A percentile compares a stretch with the other conserved stretches of the same genome.
phyloP scores from a whole-genome alignment of 92 coral and sea anemone genomes.

The Desmophyllum pertusum region DNA sequence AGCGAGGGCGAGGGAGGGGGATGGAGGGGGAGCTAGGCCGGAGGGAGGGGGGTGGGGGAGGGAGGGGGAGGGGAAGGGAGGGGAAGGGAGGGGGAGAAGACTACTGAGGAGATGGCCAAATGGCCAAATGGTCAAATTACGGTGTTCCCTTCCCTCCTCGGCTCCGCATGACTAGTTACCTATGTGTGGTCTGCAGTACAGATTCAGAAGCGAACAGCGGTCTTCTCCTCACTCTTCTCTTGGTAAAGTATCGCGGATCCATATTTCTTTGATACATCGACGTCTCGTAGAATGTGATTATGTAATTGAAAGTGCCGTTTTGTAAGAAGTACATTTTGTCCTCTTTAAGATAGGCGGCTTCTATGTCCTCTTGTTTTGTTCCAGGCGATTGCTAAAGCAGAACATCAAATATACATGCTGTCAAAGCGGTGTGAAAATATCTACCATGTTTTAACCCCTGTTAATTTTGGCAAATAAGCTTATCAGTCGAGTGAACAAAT shows the following conservation, averaged over 20 bases:
- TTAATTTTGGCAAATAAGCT: too few species aligned
- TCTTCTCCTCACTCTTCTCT: slow-evolving; percentile 1
- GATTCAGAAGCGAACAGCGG: slow-evolving; percentile 9
- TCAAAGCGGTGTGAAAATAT: too few species aligned
- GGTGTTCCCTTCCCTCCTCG: background rate
- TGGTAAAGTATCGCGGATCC: background rate
- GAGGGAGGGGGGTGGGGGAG: too few species aligned
- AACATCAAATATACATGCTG: background rate
- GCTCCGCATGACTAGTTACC: background rate
- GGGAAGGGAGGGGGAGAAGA: background rate
- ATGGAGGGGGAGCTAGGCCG: too few species aligned
- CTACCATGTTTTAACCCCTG: too few species aligned
- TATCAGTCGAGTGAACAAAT: too few species aligned
- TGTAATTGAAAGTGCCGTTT: background rate
- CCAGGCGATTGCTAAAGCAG: background rate
- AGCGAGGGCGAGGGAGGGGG: too few species aligned
- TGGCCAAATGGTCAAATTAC: background rate
- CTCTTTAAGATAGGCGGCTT: slow-evolving; percentile 1
- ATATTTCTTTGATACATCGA: slow-evolving; percentile 18
- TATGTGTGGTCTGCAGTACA: background rate
- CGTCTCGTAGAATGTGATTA: background rate
- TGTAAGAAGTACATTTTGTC: background rate
- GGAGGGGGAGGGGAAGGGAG: too few species aligned
- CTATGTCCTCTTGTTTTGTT: slow-evolving; percentile 1
- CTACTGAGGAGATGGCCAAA: background rate